These are phyloP conservation scores for Maconellicoccus hirsutus DNA, from an alignment of 1,140 invertebrate genomes.

Conservation along the genomic window DNA sequence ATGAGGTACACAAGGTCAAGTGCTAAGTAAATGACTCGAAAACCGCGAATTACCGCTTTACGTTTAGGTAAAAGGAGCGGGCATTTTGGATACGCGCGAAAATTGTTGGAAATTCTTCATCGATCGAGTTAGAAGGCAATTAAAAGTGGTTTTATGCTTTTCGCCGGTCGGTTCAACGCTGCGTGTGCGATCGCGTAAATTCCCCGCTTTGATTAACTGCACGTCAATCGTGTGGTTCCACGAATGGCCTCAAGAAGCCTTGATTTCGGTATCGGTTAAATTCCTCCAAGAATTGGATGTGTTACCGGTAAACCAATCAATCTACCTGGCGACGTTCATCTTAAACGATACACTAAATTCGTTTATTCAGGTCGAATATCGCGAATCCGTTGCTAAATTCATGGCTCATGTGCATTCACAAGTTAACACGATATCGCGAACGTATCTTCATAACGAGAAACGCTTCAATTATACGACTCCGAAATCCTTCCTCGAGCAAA, in stretches of 20 bases:
- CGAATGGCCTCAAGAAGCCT: conserved; percentile 92
- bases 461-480: conserved; percentile 95
- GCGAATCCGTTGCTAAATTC: conserved; percentile 72
- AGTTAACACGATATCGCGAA: conserved; percentile 77
- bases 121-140: conserved; percentile 75
- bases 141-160: conserved; percentile 88
- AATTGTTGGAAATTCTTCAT: conserved; percentile 98
- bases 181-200: conserved; percentile 80
- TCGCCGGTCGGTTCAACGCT: conserved; percentile 87
- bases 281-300: conserved; percentile 74
- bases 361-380: conserved; percentile 43
- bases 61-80: conserved; percentile 62
- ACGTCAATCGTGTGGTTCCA: conserved; percentile 96
- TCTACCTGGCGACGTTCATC: neutral
- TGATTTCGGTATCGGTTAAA: conserved; percentile 80
- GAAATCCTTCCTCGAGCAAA: conserved; percentile 92
- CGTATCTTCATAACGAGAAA: conserved; percentile 76
- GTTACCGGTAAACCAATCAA: conserved; percentile 48
- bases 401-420: conserved; percentile 91
- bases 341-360: conserved; percentile 9
- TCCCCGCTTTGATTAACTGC: conserved; percentile 89
- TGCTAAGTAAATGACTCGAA: too few species aligned
- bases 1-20: conserved; percentile 61
- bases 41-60: neutral
- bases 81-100: conserved; percentile 77